Percentiles rank a stretch among this genome's conserved stretches.
Conservation (phyloP, 1,140 invertebrate genomes). For the Rhopalosiphum maidis region DNA sequence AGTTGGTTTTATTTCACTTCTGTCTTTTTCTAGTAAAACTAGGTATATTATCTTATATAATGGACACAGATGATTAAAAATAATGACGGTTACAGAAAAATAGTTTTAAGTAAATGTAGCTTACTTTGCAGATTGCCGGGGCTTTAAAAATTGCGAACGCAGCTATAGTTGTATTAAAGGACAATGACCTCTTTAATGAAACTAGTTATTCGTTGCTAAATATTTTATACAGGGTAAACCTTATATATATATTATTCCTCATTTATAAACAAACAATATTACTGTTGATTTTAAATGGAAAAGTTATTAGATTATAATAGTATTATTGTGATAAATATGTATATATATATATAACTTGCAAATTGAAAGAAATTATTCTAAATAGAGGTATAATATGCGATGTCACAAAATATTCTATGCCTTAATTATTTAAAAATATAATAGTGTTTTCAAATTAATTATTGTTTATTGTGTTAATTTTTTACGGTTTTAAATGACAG, state of each 20-base stretch:
- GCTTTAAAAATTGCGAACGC: slow-evolving; percentile 7
- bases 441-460: not conserved
- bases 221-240: not conserved
- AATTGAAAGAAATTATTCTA: not conserved
- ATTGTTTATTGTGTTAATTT: not conserved
- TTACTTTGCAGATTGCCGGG: not conserved
- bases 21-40: not conserved
- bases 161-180: not conserved
- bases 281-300: not conserved
- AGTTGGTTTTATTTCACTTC: not conserved
- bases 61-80: not conserved
- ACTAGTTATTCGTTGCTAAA: slow-evolving; percentile 44
- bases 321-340: not conserved
- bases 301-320: not conserved
- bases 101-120: not conserved
- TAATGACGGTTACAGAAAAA: not conserved
- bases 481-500: too few species aligned
- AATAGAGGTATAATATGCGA: not conserved
- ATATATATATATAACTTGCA: not conserved
- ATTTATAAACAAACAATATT: not conserved
- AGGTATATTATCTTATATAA: not conserved
- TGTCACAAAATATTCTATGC: not conserved
- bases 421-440: not conserved
- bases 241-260: not conserved
- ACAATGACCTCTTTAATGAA: slow-evolving; percentile 31